Conservation (phyloP, 2,797 vertebrate species). For the Anguilla marmorata region DNA sequence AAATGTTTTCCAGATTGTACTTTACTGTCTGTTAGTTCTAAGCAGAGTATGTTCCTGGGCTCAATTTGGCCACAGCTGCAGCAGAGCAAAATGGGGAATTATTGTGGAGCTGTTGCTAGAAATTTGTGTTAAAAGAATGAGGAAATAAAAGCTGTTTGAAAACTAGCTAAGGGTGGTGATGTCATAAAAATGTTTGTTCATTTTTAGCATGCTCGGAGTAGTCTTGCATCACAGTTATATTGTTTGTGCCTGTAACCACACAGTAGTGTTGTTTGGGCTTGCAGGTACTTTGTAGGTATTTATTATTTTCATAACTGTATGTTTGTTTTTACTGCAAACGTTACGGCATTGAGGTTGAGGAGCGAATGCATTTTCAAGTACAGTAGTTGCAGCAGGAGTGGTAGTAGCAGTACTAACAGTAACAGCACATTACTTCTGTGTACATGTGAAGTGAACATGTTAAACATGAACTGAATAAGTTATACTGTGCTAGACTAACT, state of each 20-base stretch:
- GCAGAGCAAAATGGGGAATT: not conserved
- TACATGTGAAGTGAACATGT: not conserved
- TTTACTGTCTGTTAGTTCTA: conserved; percentile 7
- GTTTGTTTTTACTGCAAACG: not conserved
- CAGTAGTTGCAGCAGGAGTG: too few species aligned
- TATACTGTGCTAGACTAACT: not conserved
- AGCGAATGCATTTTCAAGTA: not conserved
- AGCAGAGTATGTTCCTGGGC: not conserved
- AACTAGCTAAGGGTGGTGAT: not conserved
- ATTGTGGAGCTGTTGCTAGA: not conserved
- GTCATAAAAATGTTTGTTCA: not conserved
- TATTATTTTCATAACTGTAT: not conserved
- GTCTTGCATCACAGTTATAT: not conserved
- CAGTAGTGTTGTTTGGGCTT: not conserved
- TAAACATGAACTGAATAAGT: not conserved
- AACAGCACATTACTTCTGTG: not conserved
- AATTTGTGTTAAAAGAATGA: not conserved
- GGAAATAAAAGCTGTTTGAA: not conserved
- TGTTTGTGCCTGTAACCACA: not conserved
- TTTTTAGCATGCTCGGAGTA: not conserved
- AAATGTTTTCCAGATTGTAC: not conserved
- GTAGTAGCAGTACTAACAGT: not conserved
- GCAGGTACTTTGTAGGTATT: not conserved
- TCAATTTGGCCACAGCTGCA: not conserved
- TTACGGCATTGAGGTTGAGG: not conserved